Evolutionary conservation across 1,140 invertebrate genomes (phyloP).

Genomic region (Mamestra configurata): DNA sequence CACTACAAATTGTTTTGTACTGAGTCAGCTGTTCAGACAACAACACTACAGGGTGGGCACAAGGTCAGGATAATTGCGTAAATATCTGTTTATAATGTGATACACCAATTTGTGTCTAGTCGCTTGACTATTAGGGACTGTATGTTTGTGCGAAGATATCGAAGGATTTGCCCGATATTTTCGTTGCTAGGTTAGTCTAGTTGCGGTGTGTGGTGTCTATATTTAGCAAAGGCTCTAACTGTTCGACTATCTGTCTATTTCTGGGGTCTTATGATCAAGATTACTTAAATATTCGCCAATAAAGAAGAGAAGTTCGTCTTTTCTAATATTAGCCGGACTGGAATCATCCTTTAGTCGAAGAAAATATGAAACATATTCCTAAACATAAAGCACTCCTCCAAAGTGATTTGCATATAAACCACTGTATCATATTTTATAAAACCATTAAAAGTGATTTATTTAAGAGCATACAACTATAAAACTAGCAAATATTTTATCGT

Average conservation of each 20-base stretch:
- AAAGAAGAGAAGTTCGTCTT: too few species aligned
- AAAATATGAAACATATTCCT: too few species aligned
- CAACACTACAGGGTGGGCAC: conserved; percentile 7
- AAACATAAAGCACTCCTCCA: background rate
- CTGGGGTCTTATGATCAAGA: too few species aligned
- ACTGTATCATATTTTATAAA: background rate
- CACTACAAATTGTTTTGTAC: conserved; percentile 31
- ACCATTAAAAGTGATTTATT: conserved; percentile 26
- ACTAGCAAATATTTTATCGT: conserved; percentile 30
- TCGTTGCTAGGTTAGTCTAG: background rate
- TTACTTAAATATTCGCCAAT: too few species aligned
- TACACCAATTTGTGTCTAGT: conserved; percentile 43
- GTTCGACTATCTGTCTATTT: too few species aligned
- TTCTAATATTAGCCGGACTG: too few species aligned
- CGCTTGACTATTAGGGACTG: conserved; percentile 9
- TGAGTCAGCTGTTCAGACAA: conserved; percentile 38
- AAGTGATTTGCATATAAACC: background rate
- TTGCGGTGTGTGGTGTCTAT: background rate
- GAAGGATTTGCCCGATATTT: background rate
- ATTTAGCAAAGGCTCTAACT: background rate
- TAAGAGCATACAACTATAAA: conserved; percentile 17
- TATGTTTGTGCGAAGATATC: background rate
- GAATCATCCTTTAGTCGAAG: too few species aligned
- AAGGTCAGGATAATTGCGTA: conserved; percentile 41
- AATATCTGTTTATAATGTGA: conserved; percentile 40